These are phyloP conservation scores for Eristalis tenax DNA, from an alignment of 2,888 invertebrate species.

Conservation along the genomic window DNA sequence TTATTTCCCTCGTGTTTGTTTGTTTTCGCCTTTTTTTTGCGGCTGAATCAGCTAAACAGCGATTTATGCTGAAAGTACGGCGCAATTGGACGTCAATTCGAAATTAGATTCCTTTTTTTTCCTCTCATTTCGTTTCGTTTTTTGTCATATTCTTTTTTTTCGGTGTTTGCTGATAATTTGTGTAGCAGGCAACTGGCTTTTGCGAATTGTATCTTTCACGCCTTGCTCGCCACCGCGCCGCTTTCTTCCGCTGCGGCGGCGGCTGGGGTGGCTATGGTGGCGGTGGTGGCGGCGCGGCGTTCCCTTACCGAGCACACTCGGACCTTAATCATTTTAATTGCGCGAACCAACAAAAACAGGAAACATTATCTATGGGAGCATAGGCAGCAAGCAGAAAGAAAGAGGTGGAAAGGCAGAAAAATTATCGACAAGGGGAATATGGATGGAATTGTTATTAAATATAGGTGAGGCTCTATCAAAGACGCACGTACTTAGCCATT, in stretches of 20 bases:
- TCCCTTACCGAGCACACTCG: neutral
- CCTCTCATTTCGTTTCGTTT: neutral
- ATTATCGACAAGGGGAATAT: conserved; percentile 7
- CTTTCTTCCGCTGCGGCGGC: neutral
- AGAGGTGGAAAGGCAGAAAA: neutral
- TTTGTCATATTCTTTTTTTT: neutral
- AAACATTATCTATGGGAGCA: conserved; percentile 29
- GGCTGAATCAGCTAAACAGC: conserved; percentile 42
- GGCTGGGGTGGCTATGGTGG: neutral
- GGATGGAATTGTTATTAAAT: conserved; percentile 9
- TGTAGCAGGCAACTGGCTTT: neutral
- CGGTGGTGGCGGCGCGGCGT: no score
- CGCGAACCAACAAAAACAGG: conserved; percentile 17
- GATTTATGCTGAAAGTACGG: conserved; percentile 44
- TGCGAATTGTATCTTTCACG: conserved; percentile 10
- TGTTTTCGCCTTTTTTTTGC: conserved; percentile 13
- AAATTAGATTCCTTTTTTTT: neutral
- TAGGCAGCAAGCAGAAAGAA: neutral
- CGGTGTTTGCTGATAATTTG: neutral
- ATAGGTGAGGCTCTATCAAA: conserved; percentile 13
- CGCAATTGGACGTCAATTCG: conserved; percentile 43
- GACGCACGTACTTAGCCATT: conserved; percentile 4
- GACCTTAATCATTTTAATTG: conserved; percentile 51
- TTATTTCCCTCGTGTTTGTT: neutral
- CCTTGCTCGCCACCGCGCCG: neutral